Evolutionary conservation across 2,797 vertebrate species (phyloP), one percentile per base, ranked within the genome.

Genomic region (Enteromius trimaculatus): DNA sequence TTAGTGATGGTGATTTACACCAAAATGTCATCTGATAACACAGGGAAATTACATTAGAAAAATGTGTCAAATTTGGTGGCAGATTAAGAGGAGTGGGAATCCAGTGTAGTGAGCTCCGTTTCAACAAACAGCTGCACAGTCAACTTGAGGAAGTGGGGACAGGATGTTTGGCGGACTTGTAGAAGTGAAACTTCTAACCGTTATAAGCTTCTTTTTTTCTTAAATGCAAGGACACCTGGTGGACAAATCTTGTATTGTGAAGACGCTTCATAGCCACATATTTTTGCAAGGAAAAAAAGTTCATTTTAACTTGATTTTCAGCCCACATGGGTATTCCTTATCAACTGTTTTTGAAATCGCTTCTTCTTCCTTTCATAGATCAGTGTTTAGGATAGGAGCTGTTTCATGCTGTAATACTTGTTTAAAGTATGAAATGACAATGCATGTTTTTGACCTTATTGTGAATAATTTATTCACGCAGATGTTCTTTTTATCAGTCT

Each of bases 221-320:
- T 81, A 76, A 21, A 17, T 71, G 4, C 14, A 77, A 77, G 79
- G 85, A 86, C 87, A 80, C 60, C 87, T 88, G 72, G 51, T 77
- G 71, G 77, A 68, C 17, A 6, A 26, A 26, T 47, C 58, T 26
- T 74, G 31, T 6, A 47, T 10, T 17, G 53, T 39, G 17, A 62
- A 60, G 72, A 53, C 13, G 37, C 19, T 37, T 51, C 0, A 2
- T 31, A 5, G 17, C 0, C 3, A 16, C 21, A 6, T 26, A 42
- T 77, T 58, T 75, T n/a, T 37, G 2, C 6, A 14, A 3, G 13
- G 34, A 55, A 23, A n/a, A 31, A 37, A 6, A 17, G 37, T 75
- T 37, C 11, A 75, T 75, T 75, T 9, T 19, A 23, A 16, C 10
- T 51, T 47, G 14, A 70, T 14, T 49, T 16, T 71, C 4, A 31